Evolutionary conservation across 2,888 invertebrate genomes (phyloP).

Genomic region (Ormyrus labotus): DNA sequence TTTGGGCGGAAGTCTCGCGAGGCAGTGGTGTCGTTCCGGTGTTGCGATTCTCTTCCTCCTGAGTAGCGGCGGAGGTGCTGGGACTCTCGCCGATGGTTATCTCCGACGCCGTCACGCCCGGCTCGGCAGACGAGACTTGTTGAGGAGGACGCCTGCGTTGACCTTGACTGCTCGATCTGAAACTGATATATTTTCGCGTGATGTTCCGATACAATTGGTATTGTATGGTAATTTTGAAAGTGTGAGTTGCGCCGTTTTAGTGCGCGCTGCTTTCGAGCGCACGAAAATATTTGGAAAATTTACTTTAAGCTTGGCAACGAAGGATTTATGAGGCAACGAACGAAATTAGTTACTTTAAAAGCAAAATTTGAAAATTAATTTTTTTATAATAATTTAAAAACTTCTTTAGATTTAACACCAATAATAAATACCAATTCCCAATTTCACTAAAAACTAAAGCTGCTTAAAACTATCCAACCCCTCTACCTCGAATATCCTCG

Average conservation of each 20-base stretch:
- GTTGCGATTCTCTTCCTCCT: background rate
- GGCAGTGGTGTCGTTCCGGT: background rate
- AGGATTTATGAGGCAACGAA: no score
- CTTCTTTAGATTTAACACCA: no score
- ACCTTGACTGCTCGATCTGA: constrained; percentile 14
- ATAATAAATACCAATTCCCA: no score
- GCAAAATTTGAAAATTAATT: background rate
- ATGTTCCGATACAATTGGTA: background rate
- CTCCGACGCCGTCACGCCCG: background rate
- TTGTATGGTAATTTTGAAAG: background rate
- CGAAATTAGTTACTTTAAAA: no score
- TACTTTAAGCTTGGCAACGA: no score
- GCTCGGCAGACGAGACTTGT: constrained; percentile 8
- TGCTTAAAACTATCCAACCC: background rate
- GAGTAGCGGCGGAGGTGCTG: background rate
- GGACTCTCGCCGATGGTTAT: background rate
- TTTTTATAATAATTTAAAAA: background rate
- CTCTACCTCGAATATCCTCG: constrained; percentile 28
- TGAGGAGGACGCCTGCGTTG: background rate
- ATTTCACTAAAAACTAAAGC: no score
- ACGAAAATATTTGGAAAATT: no score
- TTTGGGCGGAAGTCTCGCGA: background rate
- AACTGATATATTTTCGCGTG: background rate
- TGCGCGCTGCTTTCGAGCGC: no score
- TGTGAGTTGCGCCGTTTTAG: background rate